Percentiles rank a stretch among this genome's conserved stretches.
Evolutionary conservation across 2,797 vertebrate genomes (phyloP).

Genomic region (Anabas testudineus): DNA sequence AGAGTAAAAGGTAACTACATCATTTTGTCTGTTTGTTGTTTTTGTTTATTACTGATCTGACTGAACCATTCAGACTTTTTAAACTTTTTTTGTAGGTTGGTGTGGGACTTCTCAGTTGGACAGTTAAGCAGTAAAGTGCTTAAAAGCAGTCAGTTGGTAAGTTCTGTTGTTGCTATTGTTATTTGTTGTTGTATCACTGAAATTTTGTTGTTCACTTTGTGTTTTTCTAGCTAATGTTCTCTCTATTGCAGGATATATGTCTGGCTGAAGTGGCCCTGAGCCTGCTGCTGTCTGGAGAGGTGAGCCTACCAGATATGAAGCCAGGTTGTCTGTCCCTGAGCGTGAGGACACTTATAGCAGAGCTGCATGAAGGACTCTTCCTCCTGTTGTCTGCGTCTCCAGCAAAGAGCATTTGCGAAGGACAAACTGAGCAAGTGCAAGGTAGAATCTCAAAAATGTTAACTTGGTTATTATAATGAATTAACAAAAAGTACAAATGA

Average conservation of each 20-base stretch:
- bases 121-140: conserved; percentile 97
- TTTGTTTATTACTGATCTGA: background rate
- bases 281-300: conserved; percentile 88
- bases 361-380: conserved; percentile 95
- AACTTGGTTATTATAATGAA: background rate
- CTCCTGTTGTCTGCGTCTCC: conserved; percentile 76
- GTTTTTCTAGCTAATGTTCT: background rate
- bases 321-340: conserved; percentile 84
- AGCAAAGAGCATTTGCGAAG: conserved; percentile 20
- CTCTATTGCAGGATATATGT: conserved; percentile 88
- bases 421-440: conserved; percentile 48
- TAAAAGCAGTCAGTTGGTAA: conserved; percentile 94
- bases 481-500: background rate
- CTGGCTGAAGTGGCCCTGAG: conserved; percentile 93
- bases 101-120: conserved; percentile 89
- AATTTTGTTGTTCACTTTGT: background rate
- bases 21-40: background rate
- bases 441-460: conserved; percentile 9
- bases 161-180: conserved; percentile 23
- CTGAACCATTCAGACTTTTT: background rate
- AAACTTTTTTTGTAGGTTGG: conserved; percentile 78
- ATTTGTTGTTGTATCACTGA: background rate
- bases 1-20: conserved; percentile 87
- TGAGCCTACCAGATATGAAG: conserved; percentile 84
- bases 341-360: conserved; percentile 89